Evolutionary conservation across 2,888 invertebrate species (phyloP), one percentile per base, ranked within the genome.

Genomic region (Physocephala rufipes): DNA sequence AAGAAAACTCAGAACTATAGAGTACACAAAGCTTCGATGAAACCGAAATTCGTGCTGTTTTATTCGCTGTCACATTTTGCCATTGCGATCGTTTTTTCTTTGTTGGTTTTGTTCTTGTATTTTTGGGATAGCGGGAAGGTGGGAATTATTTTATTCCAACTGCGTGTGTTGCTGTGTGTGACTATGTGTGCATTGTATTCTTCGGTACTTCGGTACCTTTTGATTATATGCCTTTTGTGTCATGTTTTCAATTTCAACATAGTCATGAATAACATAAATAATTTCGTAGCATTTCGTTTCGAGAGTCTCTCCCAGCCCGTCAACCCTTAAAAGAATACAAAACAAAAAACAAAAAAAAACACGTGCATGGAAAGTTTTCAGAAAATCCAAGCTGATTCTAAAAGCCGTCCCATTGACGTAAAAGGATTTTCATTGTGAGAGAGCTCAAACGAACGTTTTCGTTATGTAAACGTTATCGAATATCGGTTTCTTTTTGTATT

Each of bases 201-300:
- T n/a, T n/a, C n/a, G n/a, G n/a, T n/a, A 7, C 2, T 21, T 28
- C 26, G 59, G 16, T 49, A 15, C 49, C 49, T 49, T 5, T n/a
- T 49, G 3, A 19, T 15, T 49, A 19, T 49, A 15, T 15, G n/a
- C 19, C 12, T 21, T 47, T 16, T 51, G n/a, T 30, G 36, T 16
- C 49, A 49, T 64, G 65, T 49, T 65, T 15, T 24, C 65, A 65
- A 26, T 28, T 65, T 65, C 30, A 19, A 24, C 15, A 28, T 30
- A 4, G 9, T 65, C 3, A 28, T 19, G 36, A 30, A 30, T n/a
- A 19, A 51, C 3, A 28, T 19, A 65, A 65, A 49, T n/a, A 51
- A 51, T 28, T 51, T 49, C 19, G 12, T 36, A n/a, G 65, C 16
- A 51, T 49, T 2, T 62, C 19, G n/a, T n/a, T 19, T 51, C 51